Evolutionary conservation across 2,113 vertebrate genomes (phyloP).

Genomic region (Brevimyrus niger): DNA sequence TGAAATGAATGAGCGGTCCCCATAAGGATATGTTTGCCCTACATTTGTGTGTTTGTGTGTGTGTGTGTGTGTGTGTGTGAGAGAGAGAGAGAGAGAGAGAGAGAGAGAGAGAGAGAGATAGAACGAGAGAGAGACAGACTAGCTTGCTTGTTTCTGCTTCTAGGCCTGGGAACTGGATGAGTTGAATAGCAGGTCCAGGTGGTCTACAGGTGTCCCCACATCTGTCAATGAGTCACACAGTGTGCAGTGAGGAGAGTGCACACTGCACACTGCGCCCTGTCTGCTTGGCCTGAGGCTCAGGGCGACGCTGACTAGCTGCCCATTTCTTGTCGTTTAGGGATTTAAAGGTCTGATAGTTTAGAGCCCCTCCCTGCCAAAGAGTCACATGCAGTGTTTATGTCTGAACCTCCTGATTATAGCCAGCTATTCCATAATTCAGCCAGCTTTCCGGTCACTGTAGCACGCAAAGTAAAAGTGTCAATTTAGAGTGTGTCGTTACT

Average conservation of each 20-base stretch:
- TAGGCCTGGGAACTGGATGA: background rate
- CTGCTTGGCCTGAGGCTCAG: slow-evolving; percentile 82
- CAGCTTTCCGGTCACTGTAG: slow-evolving; percentile 61
- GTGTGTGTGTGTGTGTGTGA: background rate
- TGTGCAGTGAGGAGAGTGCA: background rate
- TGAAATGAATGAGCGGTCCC: too few species aligned
- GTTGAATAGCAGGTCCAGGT: background rate
- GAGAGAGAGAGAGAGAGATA: background rate
- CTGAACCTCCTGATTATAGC: too few species aligned
- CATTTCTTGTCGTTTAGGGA: slow-evolving; percentile 67
- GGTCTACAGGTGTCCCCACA: background rate
- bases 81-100: background rate
- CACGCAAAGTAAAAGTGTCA: slow-evolving; percentile 80
- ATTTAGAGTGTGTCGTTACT: slow-evolving; percentile 71
- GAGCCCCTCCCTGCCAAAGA: background rate
- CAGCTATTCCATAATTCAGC: too few species aligned
- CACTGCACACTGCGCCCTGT: background rate
- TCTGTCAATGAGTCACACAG: background rate
- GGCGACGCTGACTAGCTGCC: slow-evolving; percentile 49
- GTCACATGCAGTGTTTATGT: background rate
- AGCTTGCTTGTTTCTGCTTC: background rate
- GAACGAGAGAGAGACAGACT: background rate
- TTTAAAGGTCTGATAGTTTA: slow-evolving; percentile 28
- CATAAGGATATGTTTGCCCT: too few species aligned
- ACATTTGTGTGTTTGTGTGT: background rate